Evolutionary conservation across 2,888 invertebrate species (phyloP), one percentile per base, ranked within the genome.

Genomic region (Tanytarsus gracilentus): DNA sequence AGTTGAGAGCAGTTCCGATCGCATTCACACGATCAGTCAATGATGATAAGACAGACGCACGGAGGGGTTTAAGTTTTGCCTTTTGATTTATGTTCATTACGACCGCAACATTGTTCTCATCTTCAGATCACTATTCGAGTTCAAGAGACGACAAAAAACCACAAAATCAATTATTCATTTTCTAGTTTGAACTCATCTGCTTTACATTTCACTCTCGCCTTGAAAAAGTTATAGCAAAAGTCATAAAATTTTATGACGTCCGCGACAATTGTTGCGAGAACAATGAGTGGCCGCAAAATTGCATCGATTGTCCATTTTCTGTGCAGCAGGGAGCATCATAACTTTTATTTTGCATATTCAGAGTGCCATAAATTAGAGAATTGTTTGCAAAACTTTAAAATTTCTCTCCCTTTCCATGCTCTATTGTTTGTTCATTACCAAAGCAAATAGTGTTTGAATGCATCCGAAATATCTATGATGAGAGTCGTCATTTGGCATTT

Each of bases 1-100:
- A 53, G 33, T 44, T 44, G 18, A n/a, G n/a, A n/a, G n/a, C n/a
- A 23, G 44, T 55, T 55, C 40, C 55, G 18, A 55, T 55, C 40
- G 40, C n/a, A 26, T 55, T 55, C 40, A 55, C 39, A 55, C 55
- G 55, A 55, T 55, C 44, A 21, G n/a, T n/a, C 44, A 11, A 23
- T 44, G 23, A 44, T 16, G 44, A 44, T 44, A 44, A 18, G 3
- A 40, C n/a, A n/a, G n/a, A n/a, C n/a, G n/a, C n/a, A n/a, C n/a
- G 1, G 40, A 36, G 36, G 36, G 36, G 36, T 36, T 36, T 16
- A 36, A 36, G n/a, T 14, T 36, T 36, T 36, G 14, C 9, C 23
- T 44, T 23, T 21, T 44, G 44, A 44, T 44, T 44, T 44, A 44
- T 44, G 44, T 18, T 18, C 23, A 23, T 36, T 4, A 36, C 36